Percentiles rank a stretch among this genome's conserved stretches.
Evolutionary conservation across 2,113 vertebrate species (phyloP).

Genomic region (Hemibagrus wyckioides): DNA sequence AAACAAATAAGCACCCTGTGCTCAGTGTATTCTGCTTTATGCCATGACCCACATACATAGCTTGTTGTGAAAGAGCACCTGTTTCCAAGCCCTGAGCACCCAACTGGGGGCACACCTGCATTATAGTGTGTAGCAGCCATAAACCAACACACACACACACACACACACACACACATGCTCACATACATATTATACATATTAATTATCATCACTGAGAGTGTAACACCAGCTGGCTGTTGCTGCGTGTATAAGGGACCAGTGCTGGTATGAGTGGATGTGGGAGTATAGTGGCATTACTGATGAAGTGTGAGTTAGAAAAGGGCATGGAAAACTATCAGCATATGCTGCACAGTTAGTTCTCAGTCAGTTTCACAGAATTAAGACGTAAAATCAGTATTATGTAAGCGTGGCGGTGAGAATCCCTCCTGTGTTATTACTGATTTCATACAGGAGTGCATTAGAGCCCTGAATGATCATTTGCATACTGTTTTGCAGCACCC

Average conservation of each 20-base stretch:
- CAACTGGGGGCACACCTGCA: conserved; percentile 40
- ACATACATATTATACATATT: conserved; percentile 15
- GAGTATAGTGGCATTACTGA: conserved; percentile 3
- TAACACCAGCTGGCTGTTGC: conserved; percentile 27
- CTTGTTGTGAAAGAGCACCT: conserved; percentile 52
- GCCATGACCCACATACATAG: conserved; percentile 44
- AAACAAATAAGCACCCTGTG: neutral
- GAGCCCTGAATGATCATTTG: conserved; percentile 55
- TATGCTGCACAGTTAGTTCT: conserved; percentile 33
- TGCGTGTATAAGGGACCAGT: neutral
- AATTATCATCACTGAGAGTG: neutral
- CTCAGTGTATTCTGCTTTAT: neutral
- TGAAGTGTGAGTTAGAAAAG: conserved; percentile 21
- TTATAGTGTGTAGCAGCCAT: neutral
- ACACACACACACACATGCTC: conserved; percentile 13
- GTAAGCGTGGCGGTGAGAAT: conserved; percentile 46
- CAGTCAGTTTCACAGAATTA: conserved; percentile 11
- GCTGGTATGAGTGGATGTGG: neutral
- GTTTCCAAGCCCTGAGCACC: conserved; percentile 31
- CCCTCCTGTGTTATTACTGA: conserved; percentile 52
- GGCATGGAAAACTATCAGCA: conserved; percentile 23
- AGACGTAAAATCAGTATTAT: conserved; percentile 57
- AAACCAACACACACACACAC: conserved; percentile 6
- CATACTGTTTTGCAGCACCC: conserved; percentile 53
- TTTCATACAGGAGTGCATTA: conserved; percentile 37